These are phyloP conservation scores for Holothuria glaberrima DNA, from an alignment of 35 echinoderm and acorn worm genomes.

Conservation along the genomic window DNA sequence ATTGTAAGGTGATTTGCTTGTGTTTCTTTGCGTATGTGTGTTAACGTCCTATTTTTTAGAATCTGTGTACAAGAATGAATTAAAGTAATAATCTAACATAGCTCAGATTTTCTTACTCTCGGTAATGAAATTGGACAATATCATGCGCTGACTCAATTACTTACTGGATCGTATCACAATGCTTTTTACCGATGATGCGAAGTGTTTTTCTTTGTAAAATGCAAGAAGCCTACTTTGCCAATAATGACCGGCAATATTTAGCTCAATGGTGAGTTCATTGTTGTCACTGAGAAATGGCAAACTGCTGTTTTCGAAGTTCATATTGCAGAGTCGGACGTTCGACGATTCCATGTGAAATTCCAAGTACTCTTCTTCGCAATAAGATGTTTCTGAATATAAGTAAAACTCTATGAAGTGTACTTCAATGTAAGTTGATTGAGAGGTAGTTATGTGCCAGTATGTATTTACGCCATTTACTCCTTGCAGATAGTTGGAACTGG, in stretches of 20 bases:
- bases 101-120: no score
- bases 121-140: no score
- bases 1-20: no score
- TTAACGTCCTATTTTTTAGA: no score
- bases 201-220: no score
- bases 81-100: no score
- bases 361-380: constrained; percentile 23
- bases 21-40: no score
- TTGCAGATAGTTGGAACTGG: background rate
- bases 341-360: background rate
- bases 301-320: background rate
- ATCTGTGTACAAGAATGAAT: no score
- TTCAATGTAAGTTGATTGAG: background rate
- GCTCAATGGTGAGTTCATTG: background rate
- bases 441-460: background rate
- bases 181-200: no score
- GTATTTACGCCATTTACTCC: background rate
- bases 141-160: no score
- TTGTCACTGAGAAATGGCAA: background rate
- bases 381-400: background rate
- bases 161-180: no score
- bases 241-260: background rate
- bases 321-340: background rate
- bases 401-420: background rate
- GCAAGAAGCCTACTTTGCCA: background rate